A percentile compares a stretch with the other conserved stretches of the same genome.
These are phyloP conservation scores for Catharus minimus DNA, from an alignment of 2,113 vertebrate species.

Conservation along the genomic window DNA sequence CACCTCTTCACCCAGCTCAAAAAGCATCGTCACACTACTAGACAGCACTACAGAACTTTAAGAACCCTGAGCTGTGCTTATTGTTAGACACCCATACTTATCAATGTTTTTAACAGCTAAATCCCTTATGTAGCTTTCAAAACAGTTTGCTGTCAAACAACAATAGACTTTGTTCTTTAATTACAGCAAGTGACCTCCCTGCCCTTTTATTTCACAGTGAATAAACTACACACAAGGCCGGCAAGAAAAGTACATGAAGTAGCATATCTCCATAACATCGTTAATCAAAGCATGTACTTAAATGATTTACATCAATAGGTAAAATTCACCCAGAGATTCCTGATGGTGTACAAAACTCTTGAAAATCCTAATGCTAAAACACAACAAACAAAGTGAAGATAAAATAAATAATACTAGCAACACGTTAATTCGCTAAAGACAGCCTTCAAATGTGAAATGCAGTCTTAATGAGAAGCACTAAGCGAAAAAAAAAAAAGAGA, in stretches of 20 bases:
- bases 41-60: constrained; percentile 61
- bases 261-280: constrained; percentile 52
- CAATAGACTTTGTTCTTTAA: constrained; percentile 83
- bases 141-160: constrained; percentile 77
- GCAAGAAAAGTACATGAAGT: constrained; percentile 30
- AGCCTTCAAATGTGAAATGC: constrained; percentile 25
- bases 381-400: not conserved
- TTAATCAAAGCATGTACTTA: constrained; percentile 67
- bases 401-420: constrained; percentile 37
- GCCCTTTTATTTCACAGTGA: constrained; percentile 74
- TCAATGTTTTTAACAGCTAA: constrained; percentile 76
- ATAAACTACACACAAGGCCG: constrained; percentile 69
- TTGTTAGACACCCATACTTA: constrained; percentile 69
- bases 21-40: constrained; percentile 57
- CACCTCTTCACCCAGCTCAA: constrained; percentile 59
- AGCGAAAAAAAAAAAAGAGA: not conserved
- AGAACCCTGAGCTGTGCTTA: constrained; percentile 64
- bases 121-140: constrained; percentile 79
- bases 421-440: constrained; percentile 23
- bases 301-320: constrained; percentile 49
- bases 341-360: not conserved
- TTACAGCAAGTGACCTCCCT: constrained; percentile 76
- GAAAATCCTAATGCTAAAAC: not conserved
- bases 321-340: constrained; percentile 28
- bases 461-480: constrained; percentile 10